Percentiles rank a stretch among this genome's conserved stretches.
Evolutionary conservation across 2,888 invertebrate species (phyloP).

Genomic region (Plemyria rubiginata): DNA sequence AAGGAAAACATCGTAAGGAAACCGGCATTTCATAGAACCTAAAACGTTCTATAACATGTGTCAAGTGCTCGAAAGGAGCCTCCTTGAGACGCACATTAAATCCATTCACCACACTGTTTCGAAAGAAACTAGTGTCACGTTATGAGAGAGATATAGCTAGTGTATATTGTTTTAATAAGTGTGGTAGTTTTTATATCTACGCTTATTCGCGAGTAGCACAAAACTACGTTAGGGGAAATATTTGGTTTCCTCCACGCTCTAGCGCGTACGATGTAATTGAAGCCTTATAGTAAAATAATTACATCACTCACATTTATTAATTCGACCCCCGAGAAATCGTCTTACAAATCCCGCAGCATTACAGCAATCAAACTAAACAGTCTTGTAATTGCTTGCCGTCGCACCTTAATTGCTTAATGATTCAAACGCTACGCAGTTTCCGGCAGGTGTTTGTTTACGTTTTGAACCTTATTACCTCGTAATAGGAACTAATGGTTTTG

Average conservation of each 20-base stretch:
- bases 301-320: conserved; percentile 25
- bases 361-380: conserved; percentile 43
- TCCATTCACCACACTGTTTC: too few relatives aligned
- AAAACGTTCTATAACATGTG: too few relatives aligned
- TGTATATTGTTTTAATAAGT: too few relatives aligned
- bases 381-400: conserved; percentile 42
- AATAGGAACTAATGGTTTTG: not conserved
- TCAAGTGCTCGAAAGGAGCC: too few relatives aligned
- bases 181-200: not conserved
- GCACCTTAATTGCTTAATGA: conserved; percentile 42
- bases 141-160: too few relatives aligned
- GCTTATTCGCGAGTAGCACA: not conserved
- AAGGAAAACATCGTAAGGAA: too few relatives aligned
- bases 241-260: not conserved
- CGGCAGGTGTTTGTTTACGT: conserved; percentile 7
- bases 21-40: too few relatives aligned
- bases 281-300: conserved; percentile 8
- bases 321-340: conserved; percentile 35
- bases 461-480: conserved; percentile 12
- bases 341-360: conserved; percentile 35
- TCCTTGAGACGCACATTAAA: too few relatives aligned
- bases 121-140: too few relatives aligned
- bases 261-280: not conserved
- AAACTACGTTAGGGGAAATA: not conserved
- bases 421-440: conserved; percentile 35